These are phyloP conservation scores for Neoaliturus tenellus DNA, from an alignment of 2,888 invertebrate species.

Conservation along the genomic window DNA sequence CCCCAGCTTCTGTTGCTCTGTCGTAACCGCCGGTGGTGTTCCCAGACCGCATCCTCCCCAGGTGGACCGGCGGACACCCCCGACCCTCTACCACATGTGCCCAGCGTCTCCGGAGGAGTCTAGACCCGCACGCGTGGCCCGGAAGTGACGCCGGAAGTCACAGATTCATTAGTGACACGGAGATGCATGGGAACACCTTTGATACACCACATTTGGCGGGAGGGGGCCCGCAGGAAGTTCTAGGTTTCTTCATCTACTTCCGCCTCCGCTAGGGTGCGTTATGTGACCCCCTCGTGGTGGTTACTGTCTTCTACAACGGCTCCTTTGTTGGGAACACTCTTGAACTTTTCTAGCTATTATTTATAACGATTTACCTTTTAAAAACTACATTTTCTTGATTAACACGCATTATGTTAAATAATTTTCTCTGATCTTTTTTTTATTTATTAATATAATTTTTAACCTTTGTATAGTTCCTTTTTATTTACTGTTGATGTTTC, in stretches of 20 bases:
- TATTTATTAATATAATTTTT: too few species aligned
- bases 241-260: conserved; percentile 38
- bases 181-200: conserved; percentile 46
- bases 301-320: not conserved
- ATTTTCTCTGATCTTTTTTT: too few species aligned
- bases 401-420: too few species aligned
- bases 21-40: too few species aligned
- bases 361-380: too few species aligned
- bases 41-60: not conserved
- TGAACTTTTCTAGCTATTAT: too few species aligned
- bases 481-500: too few species aligned
- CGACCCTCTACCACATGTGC: conserved; percentile 6
- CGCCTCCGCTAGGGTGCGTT: conserved; percentile 5
- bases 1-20: too few species aligned
- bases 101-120: not conserved
- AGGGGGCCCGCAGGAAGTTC: conserved; percentile 3
- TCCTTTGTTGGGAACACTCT: not conserved
- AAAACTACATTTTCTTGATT: too few species aligned
- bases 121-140: conserved; percentile 3
- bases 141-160: not conserved
- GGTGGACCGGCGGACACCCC: not conserved
- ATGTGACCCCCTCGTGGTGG: not conserved
- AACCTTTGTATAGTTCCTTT: too few species aligned
- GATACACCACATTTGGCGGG: conserved; percentile 45
- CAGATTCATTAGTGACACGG: conserved; percentile 34